A percentile compares a stretch with the other conserved stretches of the same genome.
Evolutionary conservation across 2,888 invertebrate genomes (phyloP).

Genomic region (Hypselothyrea guttata): DNA sequence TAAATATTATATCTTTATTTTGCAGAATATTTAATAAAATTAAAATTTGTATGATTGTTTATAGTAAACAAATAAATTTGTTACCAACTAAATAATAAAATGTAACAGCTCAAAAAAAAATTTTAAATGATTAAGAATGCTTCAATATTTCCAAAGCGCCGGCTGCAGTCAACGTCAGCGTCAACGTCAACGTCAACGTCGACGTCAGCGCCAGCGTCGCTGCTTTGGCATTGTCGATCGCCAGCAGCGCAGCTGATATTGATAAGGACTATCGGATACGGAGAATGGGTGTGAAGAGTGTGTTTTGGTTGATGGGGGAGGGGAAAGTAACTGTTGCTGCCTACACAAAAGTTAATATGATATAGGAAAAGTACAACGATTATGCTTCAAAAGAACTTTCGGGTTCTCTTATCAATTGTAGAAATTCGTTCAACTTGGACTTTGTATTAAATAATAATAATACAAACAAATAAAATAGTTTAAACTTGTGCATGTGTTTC

Average conservation of each 20-base stretch:
- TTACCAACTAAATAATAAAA: neutral
- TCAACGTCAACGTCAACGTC: neutral
- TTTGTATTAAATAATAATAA: constrained; percentile 24
- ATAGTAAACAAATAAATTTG: too few relatives aligned
- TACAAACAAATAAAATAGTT: neutral
- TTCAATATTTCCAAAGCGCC: constrained; percentile 17
- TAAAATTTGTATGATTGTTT: too few relatives aligned
- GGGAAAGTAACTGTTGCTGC: constrained; percentile 10
- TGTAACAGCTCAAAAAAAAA: neutral
- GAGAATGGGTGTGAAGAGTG: constrained; percentile 2
- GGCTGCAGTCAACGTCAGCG: neutral
- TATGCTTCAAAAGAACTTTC: constrained; percentile 44
- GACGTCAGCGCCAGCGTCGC: constrained; percentile 19
- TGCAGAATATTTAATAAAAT: too few relatives aligned
- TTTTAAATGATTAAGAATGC: neutral
- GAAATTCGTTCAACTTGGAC: constrained; percentile 56
- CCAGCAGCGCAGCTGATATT: constrained; percentile 31
- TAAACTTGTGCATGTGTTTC: too few relatives aligned
- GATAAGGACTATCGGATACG: constrained; percentile 42
- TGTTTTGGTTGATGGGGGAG: neutral
- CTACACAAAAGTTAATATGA: constrained; percentile 6
- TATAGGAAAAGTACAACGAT: constrained; percentile 31
- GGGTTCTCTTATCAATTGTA: constrained; percentile 54
- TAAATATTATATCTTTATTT: too few relatives aligned
- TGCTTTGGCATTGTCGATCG: constrained; percentile 47